Conservation (phyloP, 1,140 invertebrate genomes). For the Leguminivora glycinivorella region DNA sequence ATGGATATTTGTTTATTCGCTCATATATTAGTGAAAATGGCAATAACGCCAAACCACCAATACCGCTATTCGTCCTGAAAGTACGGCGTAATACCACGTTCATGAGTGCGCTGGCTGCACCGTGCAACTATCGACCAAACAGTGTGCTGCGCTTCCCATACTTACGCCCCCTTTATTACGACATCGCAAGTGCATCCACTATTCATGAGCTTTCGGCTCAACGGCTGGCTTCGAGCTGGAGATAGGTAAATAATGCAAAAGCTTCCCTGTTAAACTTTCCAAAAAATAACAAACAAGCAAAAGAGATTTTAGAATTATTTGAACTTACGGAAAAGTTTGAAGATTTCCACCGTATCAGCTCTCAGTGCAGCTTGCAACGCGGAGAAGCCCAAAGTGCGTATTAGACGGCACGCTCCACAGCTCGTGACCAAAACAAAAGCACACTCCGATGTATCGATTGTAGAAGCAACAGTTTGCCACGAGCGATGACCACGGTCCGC, state of each 20-base stretch:
- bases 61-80: background rate
- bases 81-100: background rate
- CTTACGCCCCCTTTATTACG: background rate
- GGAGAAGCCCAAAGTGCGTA: slow-evolving; percentile 6
- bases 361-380: background rate
- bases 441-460: slow-evolving; percentile 55
- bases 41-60: background rate
- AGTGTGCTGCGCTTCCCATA: background rate
- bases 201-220: background rate
- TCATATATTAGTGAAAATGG: background rate
- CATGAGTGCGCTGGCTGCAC: background rate
- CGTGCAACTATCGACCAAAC: slow-evolving; percentile 11
- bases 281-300: background rate
- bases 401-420: slow-evolving; percentile 8
- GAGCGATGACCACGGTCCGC: background rate
- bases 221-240: too few species aligned
- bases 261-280: background rate
- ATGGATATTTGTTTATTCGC: background rate
- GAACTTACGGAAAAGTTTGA: background rate
- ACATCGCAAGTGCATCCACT: background rate
- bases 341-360: background rate
- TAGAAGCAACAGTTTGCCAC: slow-evolving; percentile 54
- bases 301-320: background rate
- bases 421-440: slow-evolving; percentile 61
- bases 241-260: background rate